Conservation (phyloP, 30 jellyfish, hydroid and myxozoan genomes). For the Pseudorhiza aurosa region DNA sequence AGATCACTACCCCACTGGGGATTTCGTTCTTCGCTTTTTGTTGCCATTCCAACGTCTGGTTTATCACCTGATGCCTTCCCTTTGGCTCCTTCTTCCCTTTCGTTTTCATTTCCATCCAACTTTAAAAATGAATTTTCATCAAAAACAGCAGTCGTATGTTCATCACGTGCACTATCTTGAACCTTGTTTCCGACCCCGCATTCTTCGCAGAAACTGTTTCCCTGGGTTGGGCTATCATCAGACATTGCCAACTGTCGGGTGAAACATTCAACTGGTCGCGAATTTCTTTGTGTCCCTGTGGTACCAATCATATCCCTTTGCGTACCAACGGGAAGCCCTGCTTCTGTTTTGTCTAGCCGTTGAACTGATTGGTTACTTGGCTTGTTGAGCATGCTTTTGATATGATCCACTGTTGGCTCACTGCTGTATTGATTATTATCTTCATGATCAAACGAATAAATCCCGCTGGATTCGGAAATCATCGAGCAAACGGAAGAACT, state of each 20-base stretch:
- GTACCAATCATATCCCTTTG: background rate
- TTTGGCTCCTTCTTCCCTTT: background rate
- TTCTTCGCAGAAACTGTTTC: no score
- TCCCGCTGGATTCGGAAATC: slow-evolving; percentile 90
- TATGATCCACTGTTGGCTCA: background rate
- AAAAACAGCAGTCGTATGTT: no score
- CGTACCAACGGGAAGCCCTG: background rate
- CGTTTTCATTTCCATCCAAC: no score
- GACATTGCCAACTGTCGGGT: slow-evolving; percentile 4
- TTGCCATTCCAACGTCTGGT: background rate
- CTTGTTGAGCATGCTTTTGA: background rate
- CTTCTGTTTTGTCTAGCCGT: background rate
- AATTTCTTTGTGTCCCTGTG: background rate
- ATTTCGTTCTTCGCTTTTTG: background rate
- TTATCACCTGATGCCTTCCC: background rate
- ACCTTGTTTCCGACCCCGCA: no score
- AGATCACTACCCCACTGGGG: background rate
- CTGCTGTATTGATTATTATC: slow-evolving; percentile 21
- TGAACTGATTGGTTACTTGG: background rate
- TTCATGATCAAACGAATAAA: slow-evolving; percentile 81
- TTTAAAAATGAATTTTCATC: no score
- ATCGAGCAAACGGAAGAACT: slow-evolving; percentile 70
- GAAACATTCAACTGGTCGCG: slow-evolving; percentile 1
- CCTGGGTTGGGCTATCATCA: background rate
- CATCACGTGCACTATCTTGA: no score